Evolutionary conservation across 2,888 invertebrate species (phyloP).

Genomic region (Polietes domitor): DNA sequence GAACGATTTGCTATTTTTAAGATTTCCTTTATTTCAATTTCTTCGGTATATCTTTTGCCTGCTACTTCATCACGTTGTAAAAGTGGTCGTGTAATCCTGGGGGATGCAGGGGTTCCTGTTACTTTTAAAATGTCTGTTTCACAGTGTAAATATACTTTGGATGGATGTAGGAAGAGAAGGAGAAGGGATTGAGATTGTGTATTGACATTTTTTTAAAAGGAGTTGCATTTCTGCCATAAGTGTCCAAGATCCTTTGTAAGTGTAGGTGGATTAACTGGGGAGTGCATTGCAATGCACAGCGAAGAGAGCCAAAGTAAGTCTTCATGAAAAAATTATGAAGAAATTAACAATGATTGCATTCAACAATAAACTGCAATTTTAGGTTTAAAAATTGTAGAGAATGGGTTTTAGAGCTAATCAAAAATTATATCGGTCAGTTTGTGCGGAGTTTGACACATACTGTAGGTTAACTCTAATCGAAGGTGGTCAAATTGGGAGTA

Average conservation of each 20-base stretch:
- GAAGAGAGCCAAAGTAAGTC: no score
- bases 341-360: no score
- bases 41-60: not conserved
- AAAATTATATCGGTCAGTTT: no score
- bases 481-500: no score
- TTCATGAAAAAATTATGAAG: no score
- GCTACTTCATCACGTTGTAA: not conserved
- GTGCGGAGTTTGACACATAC: no score
- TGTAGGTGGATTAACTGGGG: not conserved
- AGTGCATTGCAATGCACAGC: no score
- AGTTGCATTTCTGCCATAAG: not conserved
- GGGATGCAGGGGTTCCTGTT: not conserved
- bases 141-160: not conserved
- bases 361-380: no score
- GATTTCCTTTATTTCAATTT: not conserved
- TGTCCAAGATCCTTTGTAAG: not conserved
- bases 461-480: no score
- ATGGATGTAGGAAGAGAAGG: not conserved
- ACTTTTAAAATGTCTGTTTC: not conserved
- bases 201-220: slow-evolving; percentile 11
- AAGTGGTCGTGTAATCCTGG: not conserved
- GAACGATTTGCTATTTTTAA: not conserved
- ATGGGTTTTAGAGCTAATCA: no score
- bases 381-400: no score
- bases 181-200: not conserved